These are phyloP conservation scores for Polyommatus icarus DNA, from an alignment of 2,888 invertebrate genomes.

Conservation along the genomic window DNA sequence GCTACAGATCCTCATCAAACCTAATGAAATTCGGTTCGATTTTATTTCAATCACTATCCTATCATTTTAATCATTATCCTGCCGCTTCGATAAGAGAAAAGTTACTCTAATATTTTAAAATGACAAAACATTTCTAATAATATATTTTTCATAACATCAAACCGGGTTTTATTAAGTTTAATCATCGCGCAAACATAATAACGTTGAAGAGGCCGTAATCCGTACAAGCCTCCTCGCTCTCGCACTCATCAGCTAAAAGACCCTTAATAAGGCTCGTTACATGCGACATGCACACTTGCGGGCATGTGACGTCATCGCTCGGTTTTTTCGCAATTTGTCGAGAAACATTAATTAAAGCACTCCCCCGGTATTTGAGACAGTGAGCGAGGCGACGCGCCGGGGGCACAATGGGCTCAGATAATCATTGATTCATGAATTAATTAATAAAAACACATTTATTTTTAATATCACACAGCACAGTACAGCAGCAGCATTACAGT, in stretches of 20 bases:
- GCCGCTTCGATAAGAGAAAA: too few species aligned
- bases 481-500: too few species aligned
- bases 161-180: conserved; percentile 29
- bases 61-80: too few species aligned
- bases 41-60: too few species aligned
- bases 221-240: conserved; percentile 69
- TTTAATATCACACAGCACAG: too few species aligned
- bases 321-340: conserved; percentile 68
- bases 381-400: conserved; percentile 50
- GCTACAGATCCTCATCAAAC: background rate
- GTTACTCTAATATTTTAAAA: background rate
- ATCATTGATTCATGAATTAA: background rate
- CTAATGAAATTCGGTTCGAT: conserved; percentile 16
- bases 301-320: conserved; percentile 56
- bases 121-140: background rate
- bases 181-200: conserved; percentile 26
- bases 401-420: conserved; percentile 44
- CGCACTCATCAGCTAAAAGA: conserved; percentile 61
- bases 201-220: conserved; percentile 44
- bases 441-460: too few species aligned
- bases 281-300: conserved; percentile 43
- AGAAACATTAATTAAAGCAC: conserved; percentile 69
- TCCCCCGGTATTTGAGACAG: conserved; percentile 63
- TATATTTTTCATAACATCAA: background rate
- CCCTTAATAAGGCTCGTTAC: conserved; percentile 65